Percentiles rank a stretch among this genome's conserved stretches.
phyloP scores from a whole-genome alignment of 2,113 vertebrate species.

The Chitala chitala region DNA sequence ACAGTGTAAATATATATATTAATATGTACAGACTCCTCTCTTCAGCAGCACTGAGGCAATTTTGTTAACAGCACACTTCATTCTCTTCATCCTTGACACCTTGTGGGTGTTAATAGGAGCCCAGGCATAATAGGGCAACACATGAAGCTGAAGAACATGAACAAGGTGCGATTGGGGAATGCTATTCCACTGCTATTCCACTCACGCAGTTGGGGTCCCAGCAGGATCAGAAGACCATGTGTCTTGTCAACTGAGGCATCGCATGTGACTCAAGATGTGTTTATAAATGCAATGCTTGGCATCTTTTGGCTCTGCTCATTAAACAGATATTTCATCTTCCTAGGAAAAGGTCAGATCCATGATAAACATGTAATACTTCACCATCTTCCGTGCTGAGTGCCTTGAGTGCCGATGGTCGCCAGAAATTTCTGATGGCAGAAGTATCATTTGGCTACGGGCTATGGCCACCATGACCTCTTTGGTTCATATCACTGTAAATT shows the following conservation, averaged over 20 bases:
- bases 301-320: not conserved
- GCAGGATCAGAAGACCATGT: not conserved
- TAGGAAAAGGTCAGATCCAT: constrained; percentile 4
- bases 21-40: constrained; percentile 46
- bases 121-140: too few species aligned
- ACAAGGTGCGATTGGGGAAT: too few species aligned
- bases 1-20: constrained; percentile 36
- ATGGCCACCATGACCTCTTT: not conserved
- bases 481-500: constrained; percentile 19
- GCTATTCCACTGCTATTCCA: not conserved
- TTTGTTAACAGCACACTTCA: not conserved
- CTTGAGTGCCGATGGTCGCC: constrained; percentile 39
- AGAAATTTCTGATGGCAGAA: too few species aligned
- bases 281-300: not conserved
- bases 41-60: constrained; percentile 30
- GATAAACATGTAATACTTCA: not conserved
- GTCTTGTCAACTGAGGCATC: constrained; percentile 1
- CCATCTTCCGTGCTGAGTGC: constrained; percentile 47
- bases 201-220: not conserved
- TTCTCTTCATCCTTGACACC: not conserved
- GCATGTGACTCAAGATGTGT: not conserved
- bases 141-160: not conserved
- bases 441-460: constrained; percentile 11
- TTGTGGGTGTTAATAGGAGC: not conserved
- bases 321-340: not conserved